Evolutionary conservation across 2,797 vertebrate genomes (phyloP).

Genomic region (Mallotus villosus): DNA sequence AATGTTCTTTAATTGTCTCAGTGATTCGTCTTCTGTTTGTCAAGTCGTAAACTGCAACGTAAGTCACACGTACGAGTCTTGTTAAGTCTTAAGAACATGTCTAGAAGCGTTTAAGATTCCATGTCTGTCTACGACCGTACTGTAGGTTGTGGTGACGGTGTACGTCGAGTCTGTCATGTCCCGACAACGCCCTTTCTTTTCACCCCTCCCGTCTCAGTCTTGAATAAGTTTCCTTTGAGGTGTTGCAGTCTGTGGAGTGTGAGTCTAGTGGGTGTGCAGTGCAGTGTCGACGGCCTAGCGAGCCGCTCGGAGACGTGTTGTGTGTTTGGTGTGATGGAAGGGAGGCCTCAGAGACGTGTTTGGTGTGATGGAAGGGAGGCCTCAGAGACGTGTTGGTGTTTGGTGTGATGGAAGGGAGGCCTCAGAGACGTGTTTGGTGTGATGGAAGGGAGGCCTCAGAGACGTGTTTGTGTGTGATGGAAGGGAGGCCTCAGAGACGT

Average conservation of each 20-base stretch:
- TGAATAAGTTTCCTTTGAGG: not conserved
- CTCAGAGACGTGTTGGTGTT: too few relatives aligned
- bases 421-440: too few relatives aligned
- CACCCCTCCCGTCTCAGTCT: not conserved
- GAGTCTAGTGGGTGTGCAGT: slow-evolving; percentile 59
- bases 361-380: too few relatives aligned
- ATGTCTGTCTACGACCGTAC: slow-evolving; percentile 45
- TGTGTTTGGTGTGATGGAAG: slow-evolving; percentile 48
- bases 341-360: too few relatives aligned
- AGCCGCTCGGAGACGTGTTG: slow-evolving; percentile 43
- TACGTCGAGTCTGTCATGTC: slow-evolving; percentile 44
- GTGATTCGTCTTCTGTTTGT: slow-evolving; percentile 62
- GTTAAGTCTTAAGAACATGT: slow-evolving; percentile 44
- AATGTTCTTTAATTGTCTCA: slow-evolving; percentile 45
- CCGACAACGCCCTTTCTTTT: slow-evolving; percentile 49
- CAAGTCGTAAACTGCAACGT: slow-evolving; percentile 37
- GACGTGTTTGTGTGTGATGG: too few relatives aligned
- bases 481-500: slow-evolving; percentile 53
- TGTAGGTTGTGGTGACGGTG: slow-evolving; percentile 38
- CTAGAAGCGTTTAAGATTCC: slow-evolving; percentile 48
- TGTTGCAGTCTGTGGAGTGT: slow-evolving; percentile 45
- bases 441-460: too few relatives aligned
- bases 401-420: too few relatives aligned
- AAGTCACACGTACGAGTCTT: slow-evolving; percentile 45
- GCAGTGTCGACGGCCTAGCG: slow-evolving; percentile 40